These are phyloP conservation scores for Torymus texanus DNA, from an alignment of 2,888 invertebrate genomes.

Conservation along the genomic window DNA sequence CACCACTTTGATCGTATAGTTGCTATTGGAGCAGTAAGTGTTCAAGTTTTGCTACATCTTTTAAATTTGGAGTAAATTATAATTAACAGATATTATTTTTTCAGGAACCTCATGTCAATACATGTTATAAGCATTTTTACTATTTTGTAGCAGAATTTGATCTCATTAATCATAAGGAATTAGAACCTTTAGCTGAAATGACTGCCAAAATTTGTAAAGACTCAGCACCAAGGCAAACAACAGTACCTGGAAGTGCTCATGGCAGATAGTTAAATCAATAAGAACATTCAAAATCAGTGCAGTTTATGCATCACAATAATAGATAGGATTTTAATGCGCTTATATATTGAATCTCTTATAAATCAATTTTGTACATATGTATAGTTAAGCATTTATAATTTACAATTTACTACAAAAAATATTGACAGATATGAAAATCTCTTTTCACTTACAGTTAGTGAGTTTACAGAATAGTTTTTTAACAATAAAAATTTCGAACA, in stretches of 20 bases:
- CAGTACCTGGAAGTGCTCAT: slow-evolving; percentile 49
- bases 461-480: slow-evolving; percentile 23
- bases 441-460: slow-evolving; percentile 11
- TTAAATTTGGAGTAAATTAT: slow-evolving; percentile 7
- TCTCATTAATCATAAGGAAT: slow-evolving; percentile 87
- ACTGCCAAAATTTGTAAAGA: slow-evolving; percentile 84
- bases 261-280: slow-evolving; percentile 47
- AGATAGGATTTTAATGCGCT: slow-evolving; percentile 31
- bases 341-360: slow-evolving; percentile 32
- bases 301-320: slow-evolving; percentile 28
- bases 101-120: slow-evolving; percentile 94
- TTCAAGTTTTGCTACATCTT: neutral
- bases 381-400: slow-evolving; percentile 39
- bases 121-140: slow-evolving; percentile 96
- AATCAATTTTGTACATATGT: slow-evolving; percentile 47
- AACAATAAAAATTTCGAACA: slow-evolving; percentile 4
- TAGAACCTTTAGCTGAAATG: slow-evolving; percentile 90
- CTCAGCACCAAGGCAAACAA: slow-evolving; percentile 53
- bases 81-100: neutral
- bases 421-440: slow-evolving; percentile 8
- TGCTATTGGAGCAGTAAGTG: slow-evolving; percentile 88
- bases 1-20: slow-evolving; percentile 94
- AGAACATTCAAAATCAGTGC: neutral
- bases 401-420: slow-evolving; percentile 13
- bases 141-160: slow-evolving; percentile 93